Conservation (phyloP, 1,140 invertebrate species). For the Heliconius congener region DNA sequence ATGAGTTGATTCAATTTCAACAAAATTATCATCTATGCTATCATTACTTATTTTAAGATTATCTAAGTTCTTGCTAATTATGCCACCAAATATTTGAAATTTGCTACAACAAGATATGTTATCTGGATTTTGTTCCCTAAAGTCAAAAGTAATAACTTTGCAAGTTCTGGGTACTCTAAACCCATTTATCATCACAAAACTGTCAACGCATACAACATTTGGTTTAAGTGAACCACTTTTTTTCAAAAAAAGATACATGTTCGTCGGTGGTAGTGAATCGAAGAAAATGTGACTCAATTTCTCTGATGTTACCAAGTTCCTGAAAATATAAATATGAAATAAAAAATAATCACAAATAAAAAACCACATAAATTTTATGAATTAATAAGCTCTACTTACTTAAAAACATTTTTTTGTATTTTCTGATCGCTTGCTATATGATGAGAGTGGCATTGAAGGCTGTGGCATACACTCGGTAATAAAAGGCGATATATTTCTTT, state of each 20-base stretch:
- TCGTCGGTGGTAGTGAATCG: slow-evolving; percentile 60
- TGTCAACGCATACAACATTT: slow-evolving; percentile 56
- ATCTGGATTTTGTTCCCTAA: slow-evolving; percentile 48
- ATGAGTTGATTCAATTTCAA: slow-evolving; percentile 65
- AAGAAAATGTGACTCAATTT: slow-evolving; percentile 60
- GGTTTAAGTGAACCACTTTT: slow-evolving; percentile 50
- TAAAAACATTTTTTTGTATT: slow-evolving; percentile 69
- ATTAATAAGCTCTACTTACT: slow-evolving; percentile 49
- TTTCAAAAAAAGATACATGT: slow-evolving; percentile 69
- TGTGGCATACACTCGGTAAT: slow-evolving; percentile 61
- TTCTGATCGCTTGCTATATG: slow-evolving; percentile 67
- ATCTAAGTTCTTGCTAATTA: slow-evolving; percentile 45
- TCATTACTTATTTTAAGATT: slow-evolving; percentile 44
- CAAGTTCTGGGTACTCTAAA: slow-evolving; percentile 61
- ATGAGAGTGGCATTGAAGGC: slow-evolving; percentile 66
- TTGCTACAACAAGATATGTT: slow-evolving; percentile 66
- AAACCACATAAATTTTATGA: neutral
- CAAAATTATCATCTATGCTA: slow-evolving; percentile 43
- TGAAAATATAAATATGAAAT: slow-evolving; percentile 49
- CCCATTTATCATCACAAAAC: slow-evolving; percentile 57
- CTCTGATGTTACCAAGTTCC: slow-evolving; percentile 67
- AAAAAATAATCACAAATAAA: neutral
- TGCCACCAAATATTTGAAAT: slow-evolving; percentile 65
- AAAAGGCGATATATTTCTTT: slow-evolving; percentile 70
- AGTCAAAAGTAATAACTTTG: slow-evolving; percentile 62